Conservation (phyloP, 2,113 vertebrate genomes). For the Cinclus cinclus region DNA sequence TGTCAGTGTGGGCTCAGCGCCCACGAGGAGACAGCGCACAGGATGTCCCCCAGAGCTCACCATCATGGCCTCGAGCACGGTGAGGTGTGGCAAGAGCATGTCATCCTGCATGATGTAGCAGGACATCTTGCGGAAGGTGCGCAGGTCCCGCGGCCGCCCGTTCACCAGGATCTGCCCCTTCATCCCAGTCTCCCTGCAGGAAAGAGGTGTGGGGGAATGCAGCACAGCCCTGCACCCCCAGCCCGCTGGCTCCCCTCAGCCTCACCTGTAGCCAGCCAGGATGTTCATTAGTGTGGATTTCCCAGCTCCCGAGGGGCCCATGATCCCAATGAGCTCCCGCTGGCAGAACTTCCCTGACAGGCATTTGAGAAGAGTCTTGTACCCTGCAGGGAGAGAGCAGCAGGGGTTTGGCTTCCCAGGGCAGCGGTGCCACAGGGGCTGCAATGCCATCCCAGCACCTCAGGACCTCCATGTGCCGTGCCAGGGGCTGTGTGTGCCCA, state of each 20-base stretch:
- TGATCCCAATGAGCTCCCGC: slow-evolving; percentile 94
- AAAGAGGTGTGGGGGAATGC: rapidly evolving
- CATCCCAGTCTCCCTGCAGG: slow-evolving; percentile 91
- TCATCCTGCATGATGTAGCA: slow-evolving; percentile 99
- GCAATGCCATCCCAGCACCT: neutral
- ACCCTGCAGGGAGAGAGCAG: slow-evolving; percentile 76
- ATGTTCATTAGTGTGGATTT: slow-evolving; percentile 99
- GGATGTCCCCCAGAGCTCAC: slow-evolving; percentile 68
- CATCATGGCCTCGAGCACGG: slow-evolving; percentile 94
- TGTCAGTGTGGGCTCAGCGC: neutral
- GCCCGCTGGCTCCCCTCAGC: neutral
- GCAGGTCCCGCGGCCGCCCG: slow-evolving; percentile 85
- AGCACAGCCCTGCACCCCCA: neutral
- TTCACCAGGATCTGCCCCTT: slow-evolving; percentile 96
- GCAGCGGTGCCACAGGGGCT: neutral
- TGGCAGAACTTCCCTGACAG: slow-evolving; percentile 94
- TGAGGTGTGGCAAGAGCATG: slow-evolving; percentile 95
- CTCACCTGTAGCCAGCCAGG: slow-evolving; percentile 96
- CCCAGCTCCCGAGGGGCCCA: slow-evolving; percentile 95
- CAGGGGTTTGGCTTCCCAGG: neutral
- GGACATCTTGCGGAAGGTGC: slow-evolving; percentile 98
- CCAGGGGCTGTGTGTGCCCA: neutral
- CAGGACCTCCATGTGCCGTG: rapidly evolving
- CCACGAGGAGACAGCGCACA: neutral
- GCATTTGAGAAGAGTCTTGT: slow-evolving; percentile 98